These are phyloP conservation scores for Calidris pugnax DNA, from an alignment of 2,113 vertebrate species.

Conservation along the genomic window DNA sequence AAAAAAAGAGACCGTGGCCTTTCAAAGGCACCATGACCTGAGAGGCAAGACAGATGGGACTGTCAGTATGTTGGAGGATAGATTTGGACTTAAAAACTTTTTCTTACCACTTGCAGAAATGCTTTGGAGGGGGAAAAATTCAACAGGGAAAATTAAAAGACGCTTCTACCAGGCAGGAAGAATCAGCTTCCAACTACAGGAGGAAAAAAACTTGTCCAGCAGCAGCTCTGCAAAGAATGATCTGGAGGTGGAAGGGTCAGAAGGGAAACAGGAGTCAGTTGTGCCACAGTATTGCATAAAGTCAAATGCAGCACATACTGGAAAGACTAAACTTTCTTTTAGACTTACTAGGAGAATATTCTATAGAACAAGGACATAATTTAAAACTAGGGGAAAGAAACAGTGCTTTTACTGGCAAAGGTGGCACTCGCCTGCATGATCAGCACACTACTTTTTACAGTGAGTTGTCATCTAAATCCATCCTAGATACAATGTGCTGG, in stretches of 20 bases:
- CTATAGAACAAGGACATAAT: neutral
- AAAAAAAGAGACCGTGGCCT: neutral
- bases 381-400: neutral
- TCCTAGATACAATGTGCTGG: neutral
- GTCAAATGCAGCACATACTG: neutral
- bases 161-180: neutral
- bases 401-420: neutral
- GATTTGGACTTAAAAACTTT: neutral
- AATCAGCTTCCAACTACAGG: neutral
- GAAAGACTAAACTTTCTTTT: neutral
- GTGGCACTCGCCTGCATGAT: neutral
- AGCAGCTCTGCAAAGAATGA: neutral
- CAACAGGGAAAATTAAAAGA: neutral
- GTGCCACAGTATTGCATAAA: rapidly evolving
- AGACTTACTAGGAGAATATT: neutral
- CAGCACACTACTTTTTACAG: neutral
- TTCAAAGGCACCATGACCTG: neutral
- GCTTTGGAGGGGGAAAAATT: neutral
- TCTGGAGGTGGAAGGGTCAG: neutral
- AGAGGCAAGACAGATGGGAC: constrained; percentile 27
- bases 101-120: constrained; percentile 7
- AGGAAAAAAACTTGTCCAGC: neutral
- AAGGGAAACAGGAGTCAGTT: neutral
- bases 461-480: neutral
- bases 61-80: neutral